Percentiles rank a stretch among this genome's conserved stretches.
Evolutionary conservation across 2,113 vertebrate species (phyloP).

Genomic region (Electrona antarctica): DNA sequence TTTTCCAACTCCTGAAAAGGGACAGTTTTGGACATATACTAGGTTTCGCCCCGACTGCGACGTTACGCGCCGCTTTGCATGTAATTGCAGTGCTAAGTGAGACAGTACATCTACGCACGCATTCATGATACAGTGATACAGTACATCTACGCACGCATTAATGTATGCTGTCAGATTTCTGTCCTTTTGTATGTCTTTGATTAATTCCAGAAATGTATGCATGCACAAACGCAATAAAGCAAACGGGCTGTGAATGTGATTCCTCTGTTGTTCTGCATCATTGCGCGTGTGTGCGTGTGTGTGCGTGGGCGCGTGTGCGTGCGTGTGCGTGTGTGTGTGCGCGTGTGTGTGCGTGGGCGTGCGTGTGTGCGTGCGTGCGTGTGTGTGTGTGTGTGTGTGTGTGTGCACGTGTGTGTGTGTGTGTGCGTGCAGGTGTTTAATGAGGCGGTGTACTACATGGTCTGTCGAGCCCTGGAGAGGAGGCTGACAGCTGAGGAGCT

Average conservation of each 20-base stretch:
- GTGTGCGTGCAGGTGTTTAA: constrained; percentile 13
- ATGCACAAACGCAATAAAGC: too few species aligned
- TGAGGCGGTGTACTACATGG: constrained; percentile 58
- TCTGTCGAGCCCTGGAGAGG: constrained; percentile 63
- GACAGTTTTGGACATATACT: too few species aligned
- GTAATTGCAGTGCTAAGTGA: neutral
- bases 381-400: neutral
- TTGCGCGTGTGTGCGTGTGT: neutral
- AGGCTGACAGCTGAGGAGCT: constrained; percentile 62
- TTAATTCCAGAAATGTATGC: too few species aligned
- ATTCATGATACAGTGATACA: neutral
- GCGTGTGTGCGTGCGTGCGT: constrained; percentile 2
- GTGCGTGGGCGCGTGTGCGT: neutral
- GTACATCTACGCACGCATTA: too few species aligned
- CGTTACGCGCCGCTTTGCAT: neutral
- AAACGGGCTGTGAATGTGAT: too few species aligned
- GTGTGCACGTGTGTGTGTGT: constrained; percentile 21
- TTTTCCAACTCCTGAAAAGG: too few species aligned
- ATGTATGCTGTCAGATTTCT: too few species aligned
- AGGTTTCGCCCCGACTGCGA: too few species aligned
- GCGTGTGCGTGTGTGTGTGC: neutral
- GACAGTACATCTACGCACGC: neutral
- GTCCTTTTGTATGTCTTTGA: neutral
- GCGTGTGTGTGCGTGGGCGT: neutral
- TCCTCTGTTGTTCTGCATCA: neutral